A percentile compares a stretch with the other conserved stretches of the same genome.
Conservation (phyloP, 1,140 invertebrate species). For the Sarcophaga peregrina region DNA sequence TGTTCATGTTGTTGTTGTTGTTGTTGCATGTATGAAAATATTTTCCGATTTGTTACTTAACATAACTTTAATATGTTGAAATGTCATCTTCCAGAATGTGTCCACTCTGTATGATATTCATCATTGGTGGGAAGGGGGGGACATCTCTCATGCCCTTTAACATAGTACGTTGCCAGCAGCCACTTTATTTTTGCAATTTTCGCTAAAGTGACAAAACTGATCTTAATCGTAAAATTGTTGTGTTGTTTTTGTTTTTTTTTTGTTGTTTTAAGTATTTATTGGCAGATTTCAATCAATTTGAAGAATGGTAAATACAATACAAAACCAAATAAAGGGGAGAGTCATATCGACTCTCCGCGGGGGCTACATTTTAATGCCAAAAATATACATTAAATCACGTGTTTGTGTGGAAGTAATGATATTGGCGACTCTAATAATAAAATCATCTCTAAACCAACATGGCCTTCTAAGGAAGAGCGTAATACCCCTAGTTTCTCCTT, state of each 20-base stretch:
- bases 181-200: background rate
- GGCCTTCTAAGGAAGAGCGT: no score
- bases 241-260: background rate
- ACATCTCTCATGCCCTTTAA: background rate
- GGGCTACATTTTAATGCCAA: no score
- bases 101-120: background rate
- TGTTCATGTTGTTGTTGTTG: no score
- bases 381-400: no score
- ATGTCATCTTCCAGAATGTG: slow-evolving; percentile 16
- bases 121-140: background rate
- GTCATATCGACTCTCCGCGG: no score
- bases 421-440: no score
- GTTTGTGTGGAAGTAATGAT: no score
- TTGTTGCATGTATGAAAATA: background rate
- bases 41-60: slow-evolving; percentile 39
- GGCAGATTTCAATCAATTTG: slow-evolving; percentile 22
- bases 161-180: no score
- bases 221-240: slow-evolving; percentile 41
- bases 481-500: no score
- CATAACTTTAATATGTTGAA: slow-evolving; percentile 36
- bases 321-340: background rate
- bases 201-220: slow-evolving; percentile 36
- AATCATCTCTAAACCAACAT: no score
- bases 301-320: background rate
- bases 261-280: background rate